phyloP scores from a whole-genome alignment of 1,140 invertebrate genomes.

The Teleopsis dalmanni region DNA sequence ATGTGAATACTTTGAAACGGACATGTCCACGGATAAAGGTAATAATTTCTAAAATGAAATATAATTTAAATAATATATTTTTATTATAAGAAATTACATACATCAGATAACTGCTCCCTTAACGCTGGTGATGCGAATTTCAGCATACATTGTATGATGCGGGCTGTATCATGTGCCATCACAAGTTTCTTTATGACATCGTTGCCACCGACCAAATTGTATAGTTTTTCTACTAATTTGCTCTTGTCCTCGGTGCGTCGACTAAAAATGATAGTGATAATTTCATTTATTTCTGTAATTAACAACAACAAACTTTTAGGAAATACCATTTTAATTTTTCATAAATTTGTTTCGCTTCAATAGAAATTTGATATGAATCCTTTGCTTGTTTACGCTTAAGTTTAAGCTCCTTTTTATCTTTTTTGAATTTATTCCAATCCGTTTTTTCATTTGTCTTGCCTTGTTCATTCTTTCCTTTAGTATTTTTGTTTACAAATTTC shows the following conservation, averaged over 20 bases:
- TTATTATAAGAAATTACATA: conserved; percentile 13
- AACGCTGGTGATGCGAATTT: conserved; percentile 64
- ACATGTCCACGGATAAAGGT: conserved; percentile 60
- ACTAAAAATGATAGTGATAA: conserved; percentile 13
- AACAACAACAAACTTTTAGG: conserved; percentile 9
- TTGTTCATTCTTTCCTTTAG: neutral
- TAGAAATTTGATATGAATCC: conserved; percentile 59
- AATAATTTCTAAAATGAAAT: conserved; percentile 56
- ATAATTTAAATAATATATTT: neutral
- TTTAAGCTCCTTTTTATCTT: conserved; percentile 62
- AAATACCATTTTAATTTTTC: conserved; percentile 61
- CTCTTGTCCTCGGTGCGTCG: conserved; percentile 53
- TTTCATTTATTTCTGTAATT: neutral
- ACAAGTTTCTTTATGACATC: conserved; percentile 64
- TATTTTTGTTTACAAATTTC: conserved; percentile 9
- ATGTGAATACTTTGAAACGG: conserved; percentile 80
- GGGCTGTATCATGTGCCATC: conserved; percentile 77
- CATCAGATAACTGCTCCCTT: conserved; percentile 58
- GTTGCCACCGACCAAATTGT: conserved; percentile 59
- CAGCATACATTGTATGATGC: conserved; percentile 82
- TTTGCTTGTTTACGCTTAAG: conserved; percentile 52
- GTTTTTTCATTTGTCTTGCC: conserved; percentile 48
- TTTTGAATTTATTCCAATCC: conserved; percentile 65
- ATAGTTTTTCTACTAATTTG: conserved; percentile 63
- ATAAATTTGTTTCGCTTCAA: conserved; percentile 67